Conservation (phyloP, 2,797 vertebrate genomes). For the Apodemus agrarius region DNA sequence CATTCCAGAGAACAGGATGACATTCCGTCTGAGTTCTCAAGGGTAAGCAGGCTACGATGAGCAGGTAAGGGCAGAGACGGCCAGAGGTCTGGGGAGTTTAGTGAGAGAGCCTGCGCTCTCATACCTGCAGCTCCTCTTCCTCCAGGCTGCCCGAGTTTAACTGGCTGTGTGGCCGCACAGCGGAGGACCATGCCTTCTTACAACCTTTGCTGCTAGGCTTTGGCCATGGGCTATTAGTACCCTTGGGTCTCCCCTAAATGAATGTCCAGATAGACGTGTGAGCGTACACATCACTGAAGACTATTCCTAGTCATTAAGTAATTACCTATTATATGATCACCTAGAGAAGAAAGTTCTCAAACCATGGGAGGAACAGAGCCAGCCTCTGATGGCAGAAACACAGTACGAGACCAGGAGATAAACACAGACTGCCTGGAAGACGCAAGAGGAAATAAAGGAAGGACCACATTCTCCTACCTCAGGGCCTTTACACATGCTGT, state of each 20-base stretch:
- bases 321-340: neutral
- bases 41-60: neutral
- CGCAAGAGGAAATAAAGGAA: neutral
- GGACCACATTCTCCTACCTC: neutral
- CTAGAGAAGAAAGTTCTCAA: conserved; percentile 16
- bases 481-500: neutral
- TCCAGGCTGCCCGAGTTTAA: neutral
- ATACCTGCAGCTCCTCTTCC: neutral
- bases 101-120: neutral
- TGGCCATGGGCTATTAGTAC: neutral
- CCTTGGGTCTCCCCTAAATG: neutral
- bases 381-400: neutral
- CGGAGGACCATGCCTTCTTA: neutral
- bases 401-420: neutral
- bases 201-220: neutral
- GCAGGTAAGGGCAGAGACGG: neutral
- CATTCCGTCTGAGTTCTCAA: neutral
- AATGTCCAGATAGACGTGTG: neutral
- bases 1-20: neutral
- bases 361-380: neutral
- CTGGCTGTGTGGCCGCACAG: neutral
- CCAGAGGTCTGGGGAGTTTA: neutral
- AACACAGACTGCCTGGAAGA: neutral
- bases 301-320: neutral
- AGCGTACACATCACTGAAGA: neutral